phyloP scores from a whole-genome alignment of 2,113 vertebrate genomes.

The Gracilinanus agilis region DNA sequence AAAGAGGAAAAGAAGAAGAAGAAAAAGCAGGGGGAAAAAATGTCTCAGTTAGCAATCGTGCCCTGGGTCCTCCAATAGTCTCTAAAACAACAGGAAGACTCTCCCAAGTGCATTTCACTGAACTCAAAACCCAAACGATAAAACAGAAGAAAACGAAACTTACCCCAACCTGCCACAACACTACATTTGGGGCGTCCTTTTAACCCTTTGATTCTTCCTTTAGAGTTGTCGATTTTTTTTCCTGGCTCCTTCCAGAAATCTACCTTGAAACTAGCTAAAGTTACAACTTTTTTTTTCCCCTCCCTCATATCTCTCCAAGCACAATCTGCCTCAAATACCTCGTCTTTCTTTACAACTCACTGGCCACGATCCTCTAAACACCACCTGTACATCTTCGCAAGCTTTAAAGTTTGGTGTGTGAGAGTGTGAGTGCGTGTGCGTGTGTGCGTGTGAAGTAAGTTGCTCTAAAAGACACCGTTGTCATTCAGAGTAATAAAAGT shows the following conservation, averaged over 20 bases:
- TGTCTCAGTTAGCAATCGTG: slow-evolving; percentile 18
- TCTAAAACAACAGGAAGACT: slow-evolving; percentile 73
- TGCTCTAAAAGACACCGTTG: slow-evolving; percentile 84
- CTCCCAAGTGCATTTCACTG: slow-evolving; percentile 63
- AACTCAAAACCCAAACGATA: slow-evolving; percentile 61
- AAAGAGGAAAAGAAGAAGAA: not conserved
- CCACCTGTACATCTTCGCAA: slow-evolving; percentile 86
- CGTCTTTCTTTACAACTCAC: slow-evolving; percentile 79
- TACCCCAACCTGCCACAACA: slow-evolving; percentile 84
- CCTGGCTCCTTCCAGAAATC: slow-evolving; percentile 75
- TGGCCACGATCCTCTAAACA: slow-evolving; percentile 82
- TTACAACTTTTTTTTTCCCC: slow-evolving; percentile 28
- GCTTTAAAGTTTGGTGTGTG: slow-evolving; percentile 84
- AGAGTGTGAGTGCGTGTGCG: slow-evolving; percentile 64
- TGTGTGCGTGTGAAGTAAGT: slow-evolving; percentile 74
- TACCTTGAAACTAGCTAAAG: slow-evolving; percentile 70
- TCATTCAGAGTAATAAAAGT: slow-evolving; percentile 82
- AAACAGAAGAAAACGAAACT: slow-evolving; percentile 81
- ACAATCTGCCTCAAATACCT: slow-evolving; percentile 77
- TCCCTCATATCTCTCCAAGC: slow-evolving; percentile 50
- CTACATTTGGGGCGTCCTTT: slow-evolving; percentile 79
- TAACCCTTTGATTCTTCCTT: slow-evolving; percentile 79
- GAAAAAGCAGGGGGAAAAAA: not conserved
- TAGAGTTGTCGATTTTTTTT: slow-evolving; percentile 70
- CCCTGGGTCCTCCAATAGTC: slow-evolving; percentile 38